Base-by-base conservation (phyloP, 2,797 vertebrate genomes). In the Hippoglossus hippoglossus region DNA sequence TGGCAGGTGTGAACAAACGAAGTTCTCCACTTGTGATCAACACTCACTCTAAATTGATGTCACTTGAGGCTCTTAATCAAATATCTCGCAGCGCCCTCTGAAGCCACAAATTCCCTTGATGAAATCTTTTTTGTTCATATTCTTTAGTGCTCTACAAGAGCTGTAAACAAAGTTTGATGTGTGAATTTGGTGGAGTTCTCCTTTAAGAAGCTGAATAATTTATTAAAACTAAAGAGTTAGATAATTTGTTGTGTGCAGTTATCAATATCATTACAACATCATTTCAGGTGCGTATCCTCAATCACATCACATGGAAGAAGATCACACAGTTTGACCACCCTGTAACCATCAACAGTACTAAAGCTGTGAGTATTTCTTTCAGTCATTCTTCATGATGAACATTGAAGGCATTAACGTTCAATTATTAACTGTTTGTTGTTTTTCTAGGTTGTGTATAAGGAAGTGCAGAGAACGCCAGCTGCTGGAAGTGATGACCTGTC, bases 271-370 rank as follows among this genome's bases (percentile, higher is more conserved):
- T 4, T 52, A 18, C 12, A 39, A 39, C 2, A 39, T 70, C 31
- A 34, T 63, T 12, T 56, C 70, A 99, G 98, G 97, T 98, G 50
- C 96, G 97, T 15, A 93, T 99, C 71, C 92, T 99, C 51, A 99
- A 98, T 89, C 98, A 99, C 0, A 96, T 99, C 63, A 99, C 98
- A 0, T 99, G 98, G 98, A 98, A 96, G 90, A 95, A 96, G 90
- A 93, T 98, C 19, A 71, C 91, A 0, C 96, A 98, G 79, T 95
- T 99, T 18, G 95, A 95, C 34, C 98, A 99, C 52, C 95, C 94
- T 18, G 80, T 92, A 18, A 92, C 87, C 4, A 36, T 99, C 68
- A 83, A 67, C 49, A 93, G 82, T 71, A 82, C 94, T 61, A 97
- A 94, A 92, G 94, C 92, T 52, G 98, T 99, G 79, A 94, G 97